A percentile compares a stretch with the other conserved stretches of the same genome.
Conservation (phyloP, 1,140 invertebrate species). For the Wasmannia auropunctata region DNA sequence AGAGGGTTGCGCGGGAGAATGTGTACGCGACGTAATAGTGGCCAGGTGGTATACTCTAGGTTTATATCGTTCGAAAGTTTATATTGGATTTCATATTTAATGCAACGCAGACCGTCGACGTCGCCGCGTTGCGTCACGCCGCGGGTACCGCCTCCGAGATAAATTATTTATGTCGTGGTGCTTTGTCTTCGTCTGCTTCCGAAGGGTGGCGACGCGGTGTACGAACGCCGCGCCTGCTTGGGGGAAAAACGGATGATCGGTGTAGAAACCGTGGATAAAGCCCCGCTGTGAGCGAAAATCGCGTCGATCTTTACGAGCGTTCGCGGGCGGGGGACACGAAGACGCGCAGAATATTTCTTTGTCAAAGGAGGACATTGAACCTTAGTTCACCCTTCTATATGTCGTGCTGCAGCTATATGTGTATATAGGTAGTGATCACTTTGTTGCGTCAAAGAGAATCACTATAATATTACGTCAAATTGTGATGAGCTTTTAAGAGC, state of each 20-base stretch:
- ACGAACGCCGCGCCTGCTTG: neutral
- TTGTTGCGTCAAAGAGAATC: neutral
- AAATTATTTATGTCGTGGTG: slow-evolving; percentile 79
- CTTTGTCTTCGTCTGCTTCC: slow-evolving; percentile 61
- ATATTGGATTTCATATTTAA: slow-evolving; percentile 83
- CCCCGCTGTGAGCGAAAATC: slow-evolving; percentile 46
- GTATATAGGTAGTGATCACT: neutral
- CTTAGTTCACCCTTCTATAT: neutral
- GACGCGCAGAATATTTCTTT: slow-evolving; percentile 4
- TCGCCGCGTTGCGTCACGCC: neutral
- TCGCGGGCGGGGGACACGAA: neutral
- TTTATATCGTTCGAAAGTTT: slow-evolving; percentile 70
- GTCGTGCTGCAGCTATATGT: too few relatives aligned
- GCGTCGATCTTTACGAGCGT: slow-evolving; percentile 50
- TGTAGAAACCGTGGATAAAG: slow-evolving; percentile 60
- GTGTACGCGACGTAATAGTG: neutral
- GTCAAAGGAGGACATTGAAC: neutral
- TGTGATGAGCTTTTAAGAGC: neutral
- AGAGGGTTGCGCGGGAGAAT: neutral
- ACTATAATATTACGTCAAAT: neutral
- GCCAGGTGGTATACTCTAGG: neutral
- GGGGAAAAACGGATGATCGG: slow-evolving; percentile 50
- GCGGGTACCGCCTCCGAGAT: slow-evolving; percentile 60
- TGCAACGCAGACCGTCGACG: slow-evolving; percentile 71
- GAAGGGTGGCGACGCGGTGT: slow-evolving; percentile 28